Conservation (phyloP, 2,888 invertebrate species). For the Sinodicranocentrus sp. region DNA sequence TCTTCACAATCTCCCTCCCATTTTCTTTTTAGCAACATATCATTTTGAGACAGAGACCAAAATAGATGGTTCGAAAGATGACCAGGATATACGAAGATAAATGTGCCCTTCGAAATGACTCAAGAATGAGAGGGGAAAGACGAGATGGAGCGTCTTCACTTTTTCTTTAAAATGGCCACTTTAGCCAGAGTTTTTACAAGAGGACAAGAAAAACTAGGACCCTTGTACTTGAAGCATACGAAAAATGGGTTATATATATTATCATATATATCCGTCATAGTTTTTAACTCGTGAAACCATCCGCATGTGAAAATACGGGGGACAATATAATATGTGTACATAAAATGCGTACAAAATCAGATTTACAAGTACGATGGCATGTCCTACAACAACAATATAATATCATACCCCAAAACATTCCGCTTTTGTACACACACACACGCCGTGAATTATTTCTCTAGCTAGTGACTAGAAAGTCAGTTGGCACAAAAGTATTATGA, state of each 20-base stretch:
- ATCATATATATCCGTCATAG: too few species aligned
- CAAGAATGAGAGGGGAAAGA: background rate
- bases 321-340: too few species aligned
- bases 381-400: background rate
- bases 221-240: too few species aligned
- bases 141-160: conserved; percentile 7
- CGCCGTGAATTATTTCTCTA: too few species aligned
- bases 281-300: too few species aligned
- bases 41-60: background rate
- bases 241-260: too few species aligned
- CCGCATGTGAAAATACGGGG: too few species aligned
- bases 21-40: background rate
- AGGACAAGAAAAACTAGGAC: too few species aligned
- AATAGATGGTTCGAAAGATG: conserved; percentile 35
- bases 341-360: background rate
- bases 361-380: background rate
- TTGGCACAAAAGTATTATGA: background rate
- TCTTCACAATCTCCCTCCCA: background rate
- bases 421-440: too few species aligned
- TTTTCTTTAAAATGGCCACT: conserved; percentile 20
- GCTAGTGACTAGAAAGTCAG: background rate
- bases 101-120: conserved; percentile 46
- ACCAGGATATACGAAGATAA: conserved; percentile 41
- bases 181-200: conserved; percentile 6
- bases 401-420: too few species aligned